Conservation (phyloP, 2,797 vertebrate genomes). For the Leptodactylus fallax region DNA sequence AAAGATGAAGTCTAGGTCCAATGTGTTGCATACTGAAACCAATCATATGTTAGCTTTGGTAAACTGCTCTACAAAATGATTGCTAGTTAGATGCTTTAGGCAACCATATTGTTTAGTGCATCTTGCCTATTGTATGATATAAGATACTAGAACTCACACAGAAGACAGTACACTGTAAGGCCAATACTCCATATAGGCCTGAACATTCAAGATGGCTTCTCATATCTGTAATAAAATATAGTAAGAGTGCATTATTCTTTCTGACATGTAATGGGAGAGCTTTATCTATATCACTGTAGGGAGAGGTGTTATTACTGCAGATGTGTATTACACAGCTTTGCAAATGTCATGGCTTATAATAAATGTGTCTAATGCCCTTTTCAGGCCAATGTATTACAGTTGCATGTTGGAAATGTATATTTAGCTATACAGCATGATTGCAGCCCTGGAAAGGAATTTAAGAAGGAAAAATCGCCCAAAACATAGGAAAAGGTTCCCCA, state of each 20-base stretch:
- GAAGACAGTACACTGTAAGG: background rate
- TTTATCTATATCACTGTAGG: background rate
- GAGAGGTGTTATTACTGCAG: background rate
- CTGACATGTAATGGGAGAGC: background rate
- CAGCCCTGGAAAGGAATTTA: background rate
- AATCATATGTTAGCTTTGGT: background rate
- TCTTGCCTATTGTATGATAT: background rate
- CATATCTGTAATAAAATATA: background rate
- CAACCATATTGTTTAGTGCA: background rate
- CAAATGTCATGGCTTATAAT: background rate
- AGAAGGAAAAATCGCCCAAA: background rate
- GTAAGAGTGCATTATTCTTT: background rate
- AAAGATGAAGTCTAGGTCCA: background rate
- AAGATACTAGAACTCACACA: background rate
- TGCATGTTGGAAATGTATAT: background rate
- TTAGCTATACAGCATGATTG: background rate
- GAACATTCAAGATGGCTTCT: conserved; percentile 5
- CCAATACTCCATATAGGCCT: background rate
- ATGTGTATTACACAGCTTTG: background rate
- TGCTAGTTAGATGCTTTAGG: background rate
- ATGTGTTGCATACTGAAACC: background rate
- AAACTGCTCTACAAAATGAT: background rate
- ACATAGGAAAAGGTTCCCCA: background rate
- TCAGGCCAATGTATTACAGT: background rate
- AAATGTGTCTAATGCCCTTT: background rate